Base-by-base conservation (phyloP, 2,888 invertebrate species). In the Dynastes hyllus region DNA sequence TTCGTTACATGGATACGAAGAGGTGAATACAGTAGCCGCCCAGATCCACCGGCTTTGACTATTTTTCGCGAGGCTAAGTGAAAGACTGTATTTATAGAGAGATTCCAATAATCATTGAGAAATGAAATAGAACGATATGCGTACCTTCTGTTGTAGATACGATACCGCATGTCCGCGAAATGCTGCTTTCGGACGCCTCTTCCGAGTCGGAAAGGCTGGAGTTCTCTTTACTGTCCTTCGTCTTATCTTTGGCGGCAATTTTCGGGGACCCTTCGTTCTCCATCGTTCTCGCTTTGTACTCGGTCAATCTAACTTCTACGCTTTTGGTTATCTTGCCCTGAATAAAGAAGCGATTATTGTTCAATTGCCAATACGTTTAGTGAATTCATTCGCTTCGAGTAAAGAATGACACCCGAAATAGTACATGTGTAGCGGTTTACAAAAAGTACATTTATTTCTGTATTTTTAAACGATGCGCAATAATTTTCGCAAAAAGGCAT, bases 271-370 rank as follows among this genome's bases (percentile, higher is more conserved):
- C 85, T 63, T 88, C 88, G 11, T 80, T 81, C 51, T 84, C 84
- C 65, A 84, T 83, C 75, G 86, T 87, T 79, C 88, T 84, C 1
- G 87, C 82, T 83, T 94, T 94, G 78, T 93, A 93, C 84, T 92
- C 92, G 9, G 93, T 93, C 78, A 94, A 90, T 89, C 94, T 95
- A 80, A 94, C 95, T 86, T 95, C 95, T 69, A 95, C 94, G 53
- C 94, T 94, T 86, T 94, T 95, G 55, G 94, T 93, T 81, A 95
- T 93, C 89, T 94, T 94, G 70, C 93, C 94, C 87, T 88, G 78
- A 9, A 85, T 79, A 51, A 80, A 79, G 71, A 45, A 45, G 40
- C 2, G 76, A 63, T 9, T 50, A 11, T 63, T 29, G 13, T 29
- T 50, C 27, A 51, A 45, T 16, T 9, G 53, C 4, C 2, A 27